Evolutionary conservation across 2,797 vertebrate genomes (phyloP).

Genomic region (Eidolon dupreanum): DNA sequence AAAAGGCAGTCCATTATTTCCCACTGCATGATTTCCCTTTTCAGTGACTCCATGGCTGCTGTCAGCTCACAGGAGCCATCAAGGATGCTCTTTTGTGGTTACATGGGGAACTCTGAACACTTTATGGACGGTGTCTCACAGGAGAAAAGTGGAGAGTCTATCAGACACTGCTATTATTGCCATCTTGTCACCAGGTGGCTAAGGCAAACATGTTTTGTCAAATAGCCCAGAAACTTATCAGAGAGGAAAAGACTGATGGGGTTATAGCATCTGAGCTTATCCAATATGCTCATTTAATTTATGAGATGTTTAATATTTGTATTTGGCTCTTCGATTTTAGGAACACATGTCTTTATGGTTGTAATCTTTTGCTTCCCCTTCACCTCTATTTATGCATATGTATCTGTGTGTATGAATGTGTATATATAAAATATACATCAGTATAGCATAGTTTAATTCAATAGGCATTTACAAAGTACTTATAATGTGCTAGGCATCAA

Average conservation of each 20-base stretch:
- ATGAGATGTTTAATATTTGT: conserved; percentile 34
- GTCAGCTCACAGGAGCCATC: conserved; percentile 38
- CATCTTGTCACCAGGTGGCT: conserved; percentile 8
- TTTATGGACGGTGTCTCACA: not conserved
- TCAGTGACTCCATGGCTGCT: conserved; percentile 12
- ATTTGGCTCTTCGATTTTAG: conserved; percentile 20
- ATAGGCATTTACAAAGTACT: not conserved
- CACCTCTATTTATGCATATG: not conserved
- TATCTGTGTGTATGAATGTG: not conserved
- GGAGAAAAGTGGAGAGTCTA: conserved; percentile 4
- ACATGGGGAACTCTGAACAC: not conserved
- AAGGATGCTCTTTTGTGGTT: conserved; percentile 66
- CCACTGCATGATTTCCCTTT: conserved; percentile 43
- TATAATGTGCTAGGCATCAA: not conserved
- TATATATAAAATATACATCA: not conserved
- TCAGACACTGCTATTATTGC: not conserved
- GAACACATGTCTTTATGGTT: not conserved
- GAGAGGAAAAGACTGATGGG: not conserved
- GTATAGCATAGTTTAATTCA: not conserved
- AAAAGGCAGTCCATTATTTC: conserved; percentile 56
- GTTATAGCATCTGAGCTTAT: not conserved
- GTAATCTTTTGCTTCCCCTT: not conserved
- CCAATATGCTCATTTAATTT: conserved; percentile 7
- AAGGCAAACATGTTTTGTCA: conserved; percentile 2
- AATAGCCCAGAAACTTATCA: conserved; percentile 13